Evolutionary conservation across 92 coral and sea anemone species (phyloP).

Genomic region (Palythoa caribaeorum): DNA sequence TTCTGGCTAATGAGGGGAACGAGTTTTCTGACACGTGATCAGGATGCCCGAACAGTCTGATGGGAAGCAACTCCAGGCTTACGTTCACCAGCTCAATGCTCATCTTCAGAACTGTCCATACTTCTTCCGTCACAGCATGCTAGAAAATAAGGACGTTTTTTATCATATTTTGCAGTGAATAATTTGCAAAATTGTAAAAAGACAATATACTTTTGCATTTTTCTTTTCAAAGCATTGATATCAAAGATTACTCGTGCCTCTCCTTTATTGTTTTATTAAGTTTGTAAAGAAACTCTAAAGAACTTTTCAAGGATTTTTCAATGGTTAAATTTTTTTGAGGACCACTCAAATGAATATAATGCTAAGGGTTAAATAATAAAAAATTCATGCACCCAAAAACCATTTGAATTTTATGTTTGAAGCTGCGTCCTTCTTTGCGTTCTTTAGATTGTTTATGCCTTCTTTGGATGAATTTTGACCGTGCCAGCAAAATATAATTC

Average conservation of each 20-base stretch:
- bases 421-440: too few relatives aligned
- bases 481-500: too few relatives aligned
- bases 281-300: too few relatives aligned
- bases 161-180: background rate
- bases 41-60: slow-evolving; percentile 82
- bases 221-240: background rate
- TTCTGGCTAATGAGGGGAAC: slow-evolving; percentile 87
- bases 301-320: too few relatives aligned
- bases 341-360: too few relatives aligned
- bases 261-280: background rate
- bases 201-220: background rate
- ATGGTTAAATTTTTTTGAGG: too few relatives aligned
- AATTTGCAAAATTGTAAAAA: background rate
- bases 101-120: slow-evolving; percentile 95
- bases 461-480: too few relatives aligned
- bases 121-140: slow-evolving; percentile 88
- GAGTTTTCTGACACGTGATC: slow-evolving; percentile 64
- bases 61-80: slow-evolving; percentile 88
- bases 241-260: background rate
- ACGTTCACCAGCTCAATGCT: slow-evolving; percentile 90
- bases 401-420: too few relatives aligned
- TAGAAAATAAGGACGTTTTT: slow-evolving; percentile 29
- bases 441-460: too few relatives aligned
- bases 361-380: too few relatives aligned
- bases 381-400: too few relatives aligned